These are phyloP conservation scores for Petrosia ficiformis DNA, from an alignment of 37 sponge, comb jelly and placozoan species.

Conservation along the genomic window DNA sequence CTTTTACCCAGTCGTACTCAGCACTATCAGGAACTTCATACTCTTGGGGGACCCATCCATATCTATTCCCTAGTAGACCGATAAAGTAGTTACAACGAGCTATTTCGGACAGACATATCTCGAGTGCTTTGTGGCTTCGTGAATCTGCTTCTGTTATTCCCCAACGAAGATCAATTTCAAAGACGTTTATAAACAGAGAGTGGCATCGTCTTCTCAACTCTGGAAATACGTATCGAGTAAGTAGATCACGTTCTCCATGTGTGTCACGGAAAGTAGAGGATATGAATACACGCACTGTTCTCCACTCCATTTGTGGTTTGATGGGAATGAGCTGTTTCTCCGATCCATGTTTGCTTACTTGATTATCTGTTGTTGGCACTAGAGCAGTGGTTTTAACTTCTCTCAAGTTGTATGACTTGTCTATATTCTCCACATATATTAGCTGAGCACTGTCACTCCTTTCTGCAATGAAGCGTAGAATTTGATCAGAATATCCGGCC, in stretches of 20 bases:
- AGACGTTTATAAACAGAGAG: constrained; percentile 59
- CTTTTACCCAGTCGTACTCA: constrained; percentile 91
- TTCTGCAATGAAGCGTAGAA: constrained; percentile 94
- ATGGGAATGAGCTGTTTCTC: constrained; percentile 33
- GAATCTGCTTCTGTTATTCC: constrained; percentile 95
- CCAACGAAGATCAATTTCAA: constrained; percentile 98
- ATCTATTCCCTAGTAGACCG: constrained; percentile 89
- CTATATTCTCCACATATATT: constrained; percentile 90
- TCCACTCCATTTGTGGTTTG: constrained; percentile 57
- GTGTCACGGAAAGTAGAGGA: constrained; percentile 97
- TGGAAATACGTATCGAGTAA: constrained; percentile 92
- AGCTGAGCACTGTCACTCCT: constrained; percentile 89
- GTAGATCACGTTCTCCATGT: constrained; percentile 92
- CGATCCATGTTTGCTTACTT: not conserved
- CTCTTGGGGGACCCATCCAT: constrained; percentile 85
- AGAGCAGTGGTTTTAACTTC: constrained; percentile 49
- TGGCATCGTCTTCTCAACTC: constrained; percentile 84
- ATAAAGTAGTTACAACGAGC: constrained; percentile 86
- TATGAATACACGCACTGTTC: constrained; percentile 91
- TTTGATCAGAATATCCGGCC: constrained; percentile 96
- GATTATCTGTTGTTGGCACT: not conserved
- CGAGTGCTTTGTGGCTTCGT: constrained; percentile 71
- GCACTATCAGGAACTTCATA: constrained; percentile 60
- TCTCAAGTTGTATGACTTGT: constrained; percentile 81
- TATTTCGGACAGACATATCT: constrained; percentile 90